phyloP scores from a whole-genome alignment of 2,797 vertebrate genomes.

The Gastrophryne carolinensis region DNA sequence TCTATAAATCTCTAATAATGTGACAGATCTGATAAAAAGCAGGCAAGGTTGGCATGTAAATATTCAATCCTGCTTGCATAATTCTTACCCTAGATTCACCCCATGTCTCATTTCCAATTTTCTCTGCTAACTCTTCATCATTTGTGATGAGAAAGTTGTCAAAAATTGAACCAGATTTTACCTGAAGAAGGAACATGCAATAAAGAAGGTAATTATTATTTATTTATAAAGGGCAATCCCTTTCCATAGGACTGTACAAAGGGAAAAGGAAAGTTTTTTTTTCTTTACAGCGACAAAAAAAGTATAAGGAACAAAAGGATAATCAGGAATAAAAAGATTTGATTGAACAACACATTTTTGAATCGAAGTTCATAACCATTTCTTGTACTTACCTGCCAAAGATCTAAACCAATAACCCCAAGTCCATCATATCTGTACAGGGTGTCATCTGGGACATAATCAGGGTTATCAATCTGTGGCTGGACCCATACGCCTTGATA shows the following conservation, averaged over 20 bases:
- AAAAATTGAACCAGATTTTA: conserved; percentile 83
- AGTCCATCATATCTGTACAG: conserved; percentile 82
- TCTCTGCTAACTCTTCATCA: conserved; percentile 79
- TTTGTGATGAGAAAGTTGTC: conserved; percentile 83
- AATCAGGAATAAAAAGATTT: too few relatives aligned
- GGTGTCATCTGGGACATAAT: conserved; percentile 72
- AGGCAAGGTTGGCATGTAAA: too few relatives aligned
- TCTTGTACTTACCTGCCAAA: conserved; percentile 82
- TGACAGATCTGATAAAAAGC: too few relatives aligned
- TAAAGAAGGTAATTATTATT: not conserved
- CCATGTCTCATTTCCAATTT: conserved; percentile 77
- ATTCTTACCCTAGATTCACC: conserved; percentile 74
- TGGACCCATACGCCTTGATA: conserved; percentile 86
- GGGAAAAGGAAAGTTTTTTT: too few relatives aligned
- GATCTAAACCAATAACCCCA: conserved; percentile 82
- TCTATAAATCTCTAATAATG: too few relatives aligned
- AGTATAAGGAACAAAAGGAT: too few relatives aligned
- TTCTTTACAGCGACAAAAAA: too few relatives aligned
- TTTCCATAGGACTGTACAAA: too few relatives aligned
- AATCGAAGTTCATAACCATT: too few relatives aligned
- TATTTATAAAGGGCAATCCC: too few relatives aligned
- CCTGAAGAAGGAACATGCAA: conserved; percentile 59
- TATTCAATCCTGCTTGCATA: not conserved
- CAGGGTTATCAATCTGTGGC: conserved; percentile 78
- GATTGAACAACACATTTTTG: too few relatives aligned